A percentile compares a stretch with the other conserved stretches of the same genome.
Evolutionary conservation across 2,113 vertebrate genomes (phyloP).

Genomic region (Dendropsophus ebraccatus): DNA sequence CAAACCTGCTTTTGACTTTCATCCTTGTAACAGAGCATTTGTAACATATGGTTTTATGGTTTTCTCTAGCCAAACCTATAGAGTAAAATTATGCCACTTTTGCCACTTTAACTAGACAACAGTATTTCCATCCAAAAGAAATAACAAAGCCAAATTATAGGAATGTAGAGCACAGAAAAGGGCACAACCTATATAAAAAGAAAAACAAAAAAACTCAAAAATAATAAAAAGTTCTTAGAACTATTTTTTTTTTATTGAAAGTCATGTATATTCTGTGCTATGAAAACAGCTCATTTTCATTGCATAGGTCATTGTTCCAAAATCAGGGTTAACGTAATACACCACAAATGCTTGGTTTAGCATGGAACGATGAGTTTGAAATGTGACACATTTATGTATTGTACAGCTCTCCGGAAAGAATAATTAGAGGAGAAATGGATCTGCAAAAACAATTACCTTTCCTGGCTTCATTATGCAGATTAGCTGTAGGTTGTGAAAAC

Average conservation of each 20-base stretch:
- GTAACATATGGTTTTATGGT: too few relatives aligned
- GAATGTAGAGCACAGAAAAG: too few relatives aligned
- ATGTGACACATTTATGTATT: slow-evolving; percentile 43
- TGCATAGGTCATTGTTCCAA: slow-evolving; percentile 16
- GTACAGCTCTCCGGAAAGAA: slow-evolving; percentile 43
- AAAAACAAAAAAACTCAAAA: neutral
- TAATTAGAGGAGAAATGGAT: slow-evolving; percentile 47
- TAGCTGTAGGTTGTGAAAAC: slow-evolving; percentile 35
- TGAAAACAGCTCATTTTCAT: neutral
- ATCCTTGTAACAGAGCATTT: too few relatives aligned
- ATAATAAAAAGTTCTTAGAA: neutral
- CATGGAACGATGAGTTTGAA: slow-evolving; percentile 29
- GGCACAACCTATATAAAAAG: neutral
- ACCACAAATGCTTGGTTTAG: neutral
- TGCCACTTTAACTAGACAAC: too few relatives aligned
- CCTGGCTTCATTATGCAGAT: slow-evolving; percentile 37
- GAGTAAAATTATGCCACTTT: neutral
- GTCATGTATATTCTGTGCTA: neutral
- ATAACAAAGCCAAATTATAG: too few relatives aligned
- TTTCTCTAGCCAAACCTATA: too few relatives aligned
- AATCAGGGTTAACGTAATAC: slow-evolving; percentile 18
- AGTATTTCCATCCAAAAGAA: too few relatives aligned
- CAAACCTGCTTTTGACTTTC: too few relatives aligned
- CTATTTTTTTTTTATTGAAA: neutral
- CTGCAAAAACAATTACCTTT: slow-evolving; percentile 50